A percentile compares a stretch with the other conserved stretches of the same genome.
phyloP scores from a whole-genome alignment of 1,140 invertebrate species.

The Pseudomyrmex dendroicus region DNA sequence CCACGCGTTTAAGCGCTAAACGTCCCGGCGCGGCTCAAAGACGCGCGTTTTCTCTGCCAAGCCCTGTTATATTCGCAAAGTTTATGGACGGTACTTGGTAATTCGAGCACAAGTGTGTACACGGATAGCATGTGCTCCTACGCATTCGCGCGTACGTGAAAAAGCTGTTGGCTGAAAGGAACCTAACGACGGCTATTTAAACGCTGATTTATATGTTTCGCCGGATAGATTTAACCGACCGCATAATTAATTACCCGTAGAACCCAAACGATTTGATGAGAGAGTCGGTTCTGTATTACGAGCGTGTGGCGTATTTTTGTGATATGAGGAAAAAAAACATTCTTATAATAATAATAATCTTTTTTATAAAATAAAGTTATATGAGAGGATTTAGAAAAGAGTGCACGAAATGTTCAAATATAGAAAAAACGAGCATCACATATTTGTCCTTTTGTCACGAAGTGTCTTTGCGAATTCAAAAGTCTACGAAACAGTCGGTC shows the following conservation, averaged over 20 bases:
- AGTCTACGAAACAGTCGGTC: neutral
- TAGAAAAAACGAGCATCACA: too few species aligned
- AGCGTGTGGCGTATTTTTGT: too few species aligned
- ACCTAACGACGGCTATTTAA: constrained; percentile 36
- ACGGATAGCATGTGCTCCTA: constrained; percentile 20
- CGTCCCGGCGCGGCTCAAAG: constrained; percentile 3
- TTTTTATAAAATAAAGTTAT: too few species aligned
- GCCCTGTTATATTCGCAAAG: constrained; percentile 34
- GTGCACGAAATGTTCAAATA: too few species aligned
- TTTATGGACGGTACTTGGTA: constrained; percentile 54
- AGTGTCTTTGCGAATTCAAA: neutral
- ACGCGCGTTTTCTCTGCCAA: constrained; percentile 29
- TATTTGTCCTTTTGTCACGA: neutral
- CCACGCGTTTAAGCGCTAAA: constrained; percentile 34
- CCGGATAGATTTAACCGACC: neutral
- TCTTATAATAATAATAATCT: too few species aligned
- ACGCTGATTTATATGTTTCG: constrained; percentile 19
- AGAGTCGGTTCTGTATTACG: neutral
- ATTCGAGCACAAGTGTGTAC: constrained; percentile 46
- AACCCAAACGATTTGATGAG: neutral
- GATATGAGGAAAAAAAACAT: too few species aligned
- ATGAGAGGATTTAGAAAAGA: too few species aligned
- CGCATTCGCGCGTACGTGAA: neutral
- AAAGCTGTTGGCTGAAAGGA: constrained; percentile 25
- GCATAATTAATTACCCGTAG: neutral